Evolutionary conservation across 2,888 invertebrate genomes (phyloP), one percentile per base, ranked within the genome.

Genomic region (Dysmachus trigonus): DNA sequence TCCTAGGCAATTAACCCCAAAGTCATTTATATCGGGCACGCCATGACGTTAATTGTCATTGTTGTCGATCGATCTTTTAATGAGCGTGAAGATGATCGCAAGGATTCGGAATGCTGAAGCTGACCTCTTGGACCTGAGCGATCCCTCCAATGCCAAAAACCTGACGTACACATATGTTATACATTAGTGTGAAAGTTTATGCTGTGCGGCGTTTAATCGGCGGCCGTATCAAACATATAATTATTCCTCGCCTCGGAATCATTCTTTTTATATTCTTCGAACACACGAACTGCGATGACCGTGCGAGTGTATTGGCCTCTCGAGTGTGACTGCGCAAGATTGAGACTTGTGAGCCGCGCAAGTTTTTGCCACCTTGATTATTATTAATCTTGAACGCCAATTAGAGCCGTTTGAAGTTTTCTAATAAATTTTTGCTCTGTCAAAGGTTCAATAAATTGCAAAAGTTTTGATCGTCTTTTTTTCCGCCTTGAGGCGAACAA

Each of bases 291-390:
- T 77, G n/a, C n/a, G 77, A 27, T 77, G 77, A 47, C 77, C 77
- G 30, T 41, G 77, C 47, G 30, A 22, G 77, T 22, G n/a, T 77
- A 47, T 77, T 77, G 77, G 77, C 77, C 77, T 51, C 47, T 47
- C 47, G 47, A 41, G 35, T 47, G 47, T 77, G 77, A 77, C 77
- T 77, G 22, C 27, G 77, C 77, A 77, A 30, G 41, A 77, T 62
- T 62, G 47, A 47, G 13, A 10, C 51, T n/a, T 51, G n/a, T n/a
- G n/a, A n/a, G n/a, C 41, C 15, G 41, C 15, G n/a, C n/a, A n/a
- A 8, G 41, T 41, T 41, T 41, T 13, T 41, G 15, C 41, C 41
- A 10, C 15, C 41, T 41, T 41, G 41, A n/a, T n/a, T n/a, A n/a
- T n/a, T n/a, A 62, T 62, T 62, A 62, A 62, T 62, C 62, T 62